Evolutionary conservation across 2,888 invertebrate species (phyloP).

Genomic region (Ptilodon capucinus): DNA sequence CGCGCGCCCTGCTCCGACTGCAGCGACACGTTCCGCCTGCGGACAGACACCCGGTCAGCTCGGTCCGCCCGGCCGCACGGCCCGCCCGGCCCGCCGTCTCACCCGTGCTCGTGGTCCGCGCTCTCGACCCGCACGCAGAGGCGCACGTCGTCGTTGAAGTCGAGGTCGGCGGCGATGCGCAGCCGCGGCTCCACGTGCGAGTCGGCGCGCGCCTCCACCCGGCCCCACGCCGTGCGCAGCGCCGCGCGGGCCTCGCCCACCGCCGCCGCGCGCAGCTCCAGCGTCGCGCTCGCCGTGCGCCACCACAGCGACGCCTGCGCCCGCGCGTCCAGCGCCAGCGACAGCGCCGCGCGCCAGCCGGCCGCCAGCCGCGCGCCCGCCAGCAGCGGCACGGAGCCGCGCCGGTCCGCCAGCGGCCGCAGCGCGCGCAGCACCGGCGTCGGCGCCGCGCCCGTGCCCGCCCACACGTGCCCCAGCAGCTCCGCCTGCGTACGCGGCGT

Average conservation of each 20-base stretch:
- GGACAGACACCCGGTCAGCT: background rate
- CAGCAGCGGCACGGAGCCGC: slow-evolving; percentile 27
- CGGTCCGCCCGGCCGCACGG: background rate
- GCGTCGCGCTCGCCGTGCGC: slow-evolving; percentile 37
- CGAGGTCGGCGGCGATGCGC: slow-evolving; percentile 49
- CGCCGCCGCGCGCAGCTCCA: slow-evolving; percentile 15
- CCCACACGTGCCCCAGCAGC: slow-evolving; percentile 67
- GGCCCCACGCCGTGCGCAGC: slow-evolving; percentile 39
- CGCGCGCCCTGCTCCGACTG: slow-evolving; percentile 6
- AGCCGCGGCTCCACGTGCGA: slow-evolving; percentile 18
- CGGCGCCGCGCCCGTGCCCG: slow-evolving; percentile 58
- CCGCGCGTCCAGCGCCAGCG: slow-evolving; percentile 36
- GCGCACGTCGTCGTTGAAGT: slow-evolving; percentile 60
- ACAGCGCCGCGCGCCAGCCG: slow-evolving; percentile 17
- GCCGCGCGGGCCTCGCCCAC: slow-evolving; percentile 24
- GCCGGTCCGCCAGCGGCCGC: slow-evolving; percentile 19
- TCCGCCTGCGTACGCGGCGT: slow-evolving; percentile 45
- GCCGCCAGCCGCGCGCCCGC: slow-evolving; percentile 24
- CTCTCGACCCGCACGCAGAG: slow-evolving; percentile 58
- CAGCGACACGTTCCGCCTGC: slow-evolving; percentile 9
- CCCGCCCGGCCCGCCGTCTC: background rate
- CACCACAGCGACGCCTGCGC: slow-evolving; percentile 42
- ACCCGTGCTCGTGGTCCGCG: slow-evolving; percentile 21
- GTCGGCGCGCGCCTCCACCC: slow-evolving; percentile 18
- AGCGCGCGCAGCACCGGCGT: slow-evolving; percentile 54